Conservation (phyloP, 2,113 vertebrate species). For the Panurus biarmicus region DNA sequence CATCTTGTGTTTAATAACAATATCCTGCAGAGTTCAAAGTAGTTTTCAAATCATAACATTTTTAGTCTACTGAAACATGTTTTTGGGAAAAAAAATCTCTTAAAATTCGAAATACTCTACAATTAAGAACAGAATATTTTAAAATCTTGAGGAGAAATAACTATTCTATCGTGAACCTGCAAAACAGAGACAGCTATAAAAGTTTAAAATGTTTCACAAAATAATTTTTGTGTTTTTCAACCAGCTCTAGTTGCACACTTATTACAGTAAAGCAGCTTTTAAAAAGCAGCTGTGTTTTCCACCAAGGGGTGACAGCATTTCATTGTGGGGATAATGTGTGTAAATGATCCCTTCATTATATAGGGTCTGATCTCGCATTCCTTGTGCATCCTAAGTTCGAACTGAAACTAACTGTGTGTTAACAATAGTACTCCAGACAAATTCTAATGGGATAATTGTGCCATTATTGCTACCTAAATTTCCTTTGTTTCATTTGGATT, state of each 20-base stretch:
- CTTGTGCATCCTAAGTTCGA: constrained; percentile 30
- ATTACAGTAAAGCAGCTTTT: constrained; percentile 24
- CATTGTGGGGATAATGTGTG: constrained; percentile 32
- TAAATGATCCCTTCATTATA: constrained; percentile 53
- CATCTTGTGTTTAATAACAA: not conserved
- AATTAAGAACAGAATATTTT: not conserved
- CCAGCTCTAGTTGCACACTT: not conserved
- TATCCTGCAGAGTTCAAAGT: not conserved
- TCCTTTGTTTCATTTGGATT: not conserved
- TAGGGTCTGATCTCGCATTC: constrained; percentile 25
- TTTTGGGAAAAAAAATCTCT: not conserved
- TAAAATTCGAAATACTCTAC: not conserved
- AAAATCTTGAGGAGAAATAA: not conserved
- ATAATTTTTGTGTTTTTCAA: not conserved
- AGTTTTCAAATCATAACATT: not conserved
- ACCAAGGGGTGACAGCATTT: constrained; percentile 37
- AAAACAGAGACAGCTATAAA: not conserved
- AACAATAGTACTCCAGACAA: constrained; percentile 18
- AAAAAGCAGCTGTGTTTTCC: constrained; percentile 44
- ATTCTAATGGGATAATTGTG: constrained; percentile 8
- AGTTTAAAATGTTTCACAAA: constrained; percentile 5
- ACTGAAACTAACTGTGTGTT: not conserved
- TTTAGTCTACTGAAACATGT: not conserved
- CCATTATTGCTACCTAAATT: not conserved
- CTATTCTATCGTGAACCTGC: not conserved